These are phyloP conservation scores for Heliangelus exortis DNA, from an alignment of 2,797 vertebrate genomes.

Conservation along the genomic window DNA sequence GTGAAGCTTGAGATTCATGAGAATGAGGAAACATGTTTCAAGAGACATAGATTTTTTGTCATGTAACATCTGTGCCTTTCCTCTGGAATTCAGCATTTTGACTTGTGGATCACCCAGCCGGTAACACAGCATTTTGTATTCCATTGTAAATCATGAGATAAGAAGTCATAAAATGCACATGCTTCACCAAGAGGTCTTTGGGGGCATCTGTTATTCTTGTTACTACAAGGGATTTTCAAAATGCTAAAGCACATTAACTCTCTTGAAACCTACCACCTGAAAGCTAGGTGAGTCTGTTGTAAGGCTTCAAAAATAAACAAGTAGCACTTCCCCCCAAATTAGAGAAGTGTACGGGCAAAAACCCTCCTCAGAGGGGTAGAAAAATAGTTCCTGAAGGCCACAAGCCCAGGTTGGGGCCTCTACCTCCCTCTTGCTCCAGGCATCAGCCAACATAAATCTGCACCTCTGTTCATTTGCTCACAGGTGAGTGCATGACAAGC, in stretches of 20 bases:
- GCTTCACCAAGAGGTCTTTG: not conserved
- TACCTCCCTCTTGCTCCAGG: not conserved
- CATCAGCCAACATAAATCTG: not conserved
- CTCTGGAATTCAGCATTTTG: not conserved
- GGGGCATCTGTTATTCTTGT: not conserved
- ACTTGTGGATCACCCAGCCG: not conserved
- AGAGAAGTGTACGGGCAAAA: not conserved
- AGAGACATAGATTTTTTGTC: not conserved
- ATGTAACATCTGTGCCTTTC: not conserved
- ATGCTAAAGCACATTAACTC: not conserved
- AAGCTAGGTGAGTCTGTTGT: not conserved
- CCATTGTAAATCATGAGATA: not conserved
- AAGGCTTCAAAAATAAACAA: not conserved
- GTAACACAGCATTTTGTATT: not conserved
- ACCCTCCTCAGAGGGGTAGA: not conserved
- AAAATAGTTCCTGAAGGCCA: not conserved
- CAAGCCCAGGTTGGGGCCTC: not conserved
- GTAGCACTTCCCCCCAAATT: not conserved
- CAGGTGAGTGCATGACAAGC: not conserved
- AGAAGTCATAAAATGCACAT: not conserved
- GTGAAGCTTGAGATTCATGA: conserved; percentile 7
- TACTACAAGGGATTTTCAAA: not conserved
- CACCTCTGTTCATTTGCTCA: not conserved
- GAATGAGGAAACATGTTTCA: not conserved
- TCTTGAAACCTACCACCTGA: not conserved